Percentiles rank a stretch among this genome's conserved stretches.
Evolutionary conservation across 1,140 invertebrate genomes (phyloP).

Genomic region (Goniozus legneri): DNA sequence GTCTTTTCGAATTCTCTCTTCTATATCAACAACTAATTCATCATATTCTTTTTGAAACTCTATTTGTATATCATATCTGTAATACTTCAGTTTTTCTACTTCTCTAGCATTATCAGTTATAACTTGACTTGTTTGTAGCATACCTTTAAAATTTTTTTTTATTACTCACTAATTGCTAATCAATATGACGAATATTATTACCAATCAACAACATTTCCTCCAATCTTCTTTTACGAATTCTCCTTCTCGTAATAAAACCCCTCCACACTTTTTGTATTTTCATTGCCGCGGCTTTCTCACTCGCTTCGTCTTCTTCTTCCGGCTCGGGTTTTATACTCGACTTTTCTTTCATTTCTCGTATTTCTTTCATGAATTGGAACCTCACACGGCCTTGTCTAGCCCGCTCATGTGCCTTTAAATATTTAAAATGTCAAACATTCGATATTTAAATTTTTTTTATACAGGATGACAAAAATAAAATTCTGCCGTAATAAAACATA

Average conservation of each 20-base stretch:
- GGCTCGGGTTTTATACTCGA: slow-evolving; percentile 57
- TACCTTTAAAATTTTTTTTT: slow-evolving; percentile 46
- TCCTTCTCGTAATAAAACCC: slow-evolving; percentile 69
- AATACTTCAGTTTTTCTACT: slow-evolving; percentile 55
- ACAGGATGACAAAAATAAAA: too few relatives aligned
- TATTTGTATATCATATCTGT: slow-evolving; percentile 61
- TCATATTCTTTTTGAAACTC: slow-evolving; percentile 62
- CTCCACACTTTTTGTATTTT: slow-evolving; percentile 81
- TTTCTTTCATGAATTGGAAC: slow-evolving; percentile 89
- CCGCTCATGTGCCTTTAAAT: slow-evolving; percentile 72
- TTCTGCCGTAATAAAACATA: too few relatives aligned
- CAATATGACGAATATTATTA: too few relatives aligned
- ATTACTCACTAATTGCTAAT: too few relatives aligned
- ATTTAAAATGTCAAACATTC: too few relatives aligned
- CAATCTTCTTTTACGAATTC: slow-evolving; percentile 66
- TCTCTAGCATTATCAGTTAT: slow-evolving; percentile 35
- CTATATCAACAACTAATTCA: slow-evolving; percentile 56
- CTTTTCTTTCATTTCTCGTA: slow-evolving; percentile 72
- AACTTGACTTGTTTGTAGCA: slow-evolving; percentile 47
- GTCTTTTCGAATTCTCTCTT: slow-evolving; percentile 61
- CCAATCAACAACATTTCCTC: slow-evolving; percentile 87
- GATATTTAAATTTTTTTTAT: too few relatives aligned
- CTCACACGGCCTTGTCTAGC: slow-evolving; percentile 82
- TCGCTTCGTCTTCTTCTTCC: slow-evolving; percentile 51
- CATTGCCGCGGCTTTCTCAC: slow-evolving; percentile 63